A percentile compares a stretch with the other conserved stretches of the same genome.
phyloP scores from a whole-genome alignment of 2,113 vertebrate species.

The Toxostoma redivivum region DNA sequence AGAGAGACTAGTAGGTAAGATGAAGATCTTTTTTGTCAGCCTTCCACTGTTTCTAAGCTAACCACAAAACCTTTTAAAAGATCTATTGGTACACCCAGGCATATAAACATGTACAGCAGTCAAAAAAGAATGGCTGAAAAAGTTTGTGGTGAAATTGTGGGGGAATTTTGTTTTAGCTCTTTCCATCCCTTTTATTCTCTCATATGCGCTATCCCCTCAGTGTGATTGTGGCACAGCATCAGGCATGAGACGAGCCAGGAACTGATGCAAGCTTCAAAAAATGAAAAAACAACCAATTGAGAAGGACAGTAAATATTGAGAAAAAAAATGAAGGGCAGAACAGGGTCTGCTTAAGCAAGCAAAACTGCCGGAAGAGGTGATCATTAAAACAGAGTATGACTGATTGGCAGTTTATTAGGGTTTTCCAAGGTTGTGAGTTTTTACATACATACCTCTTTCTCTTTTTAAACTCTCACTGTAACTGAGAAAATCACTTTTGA shows the following conservation, averaged over 20 bases:
- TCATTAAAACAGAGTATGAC: neutral
- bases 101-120: neutral
- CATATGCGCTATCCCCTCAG: neutral
- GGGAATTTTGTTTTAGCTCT: neutral
- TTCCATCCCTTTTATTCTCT: neutral
- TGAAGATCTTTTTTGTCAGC: neutral
- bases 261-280: neutral
- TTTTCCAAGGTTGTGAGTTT: neutral
- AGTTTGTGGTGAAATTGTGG: neutral
- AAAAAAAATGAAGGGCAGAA: neutral
- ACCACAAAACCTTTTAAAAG: neutral
- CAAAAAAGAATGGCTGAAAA: neutral
- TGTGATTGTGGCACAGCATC: neutral
- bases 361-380: neutral
- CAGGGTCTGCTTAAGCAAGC: neutral
- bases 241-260: neutral
- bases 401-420: neutral
- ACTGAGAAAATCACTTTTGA: neutral
- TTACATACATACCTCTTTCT: neutral
- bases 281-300: neutral
- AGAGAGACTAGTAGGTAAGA: neutral
- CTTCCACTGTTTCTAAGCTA: neutral
- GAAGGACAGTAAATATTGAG: neutral
- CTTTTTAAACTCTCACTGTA: neutral
- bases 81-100: fast-evolving